phyloP scores from a whole-genome alignment of 2,113 vertebrate genomes.

The Cyphomyrus plagiostoma region DNA sequence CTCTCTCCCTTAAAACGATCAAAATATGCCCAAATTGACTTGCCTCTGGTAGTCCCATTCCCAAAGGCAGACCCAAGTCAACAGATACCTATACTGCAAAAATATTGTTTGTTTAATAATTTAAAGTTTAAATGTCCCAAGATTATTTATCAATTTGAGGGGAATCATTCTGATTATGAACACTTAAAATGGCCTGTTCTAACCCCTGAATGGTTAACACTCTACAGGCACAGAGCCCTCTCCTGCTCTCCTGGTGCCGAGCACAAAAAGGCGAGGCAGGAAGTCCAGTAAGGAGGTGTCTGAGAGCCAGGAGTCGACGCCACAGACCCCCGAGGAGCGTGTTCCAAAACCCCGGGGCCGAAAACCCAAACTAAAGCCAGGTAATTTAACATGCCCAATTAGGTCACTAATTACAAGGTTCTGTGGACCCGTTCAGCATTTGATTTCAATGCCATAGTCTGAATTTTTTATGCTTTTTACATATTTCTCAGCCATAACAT shows the following conservation, averaged over 20 bases:
- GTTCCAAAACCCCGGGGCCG: constrained; percentile 75
- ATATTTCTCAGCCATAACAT: not conserved
- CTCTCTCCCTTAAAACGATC: no score
- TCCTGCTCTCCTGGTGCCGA: constrained; percentile 85
- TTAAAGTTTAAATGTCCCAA: not conserved
- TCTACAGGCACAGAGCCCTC: constrained; percentile 87
- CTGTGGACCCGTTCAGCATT: not conserved
- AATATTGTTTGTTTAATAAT: not conserved
- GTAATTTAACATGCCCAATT: constrained; percentile 38
- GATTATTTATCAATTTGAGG: not conserved
- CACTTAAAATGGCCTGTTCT: not conserved
- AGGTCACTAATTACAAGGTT: not conserved
- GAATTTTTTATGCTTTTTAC: not conserved
- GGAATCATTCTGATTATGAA: not conserved
- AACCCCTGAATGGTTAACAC: not conserved
- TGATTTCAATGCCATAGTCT: not conserved
- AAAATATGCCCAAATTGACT: no score
- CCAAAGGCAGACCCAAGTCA: no score
- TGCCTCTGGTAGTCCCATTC: no score
- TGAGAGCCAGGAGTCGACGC: constrained; percentile 67
- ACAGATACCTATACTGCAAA: not conserved
- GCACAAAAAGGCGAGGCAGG: constrained; percentile 81
- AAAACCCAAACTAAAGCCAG: constrained; percentile 75
- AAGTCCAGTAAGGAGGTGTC: constrained; percentile 86
- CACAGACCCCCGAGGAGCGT: constrained; percentile 59